Evolutionary conservation across 2,888 invertebrate species (phyloP).

Genomic region (Amiota communis): DNA sequence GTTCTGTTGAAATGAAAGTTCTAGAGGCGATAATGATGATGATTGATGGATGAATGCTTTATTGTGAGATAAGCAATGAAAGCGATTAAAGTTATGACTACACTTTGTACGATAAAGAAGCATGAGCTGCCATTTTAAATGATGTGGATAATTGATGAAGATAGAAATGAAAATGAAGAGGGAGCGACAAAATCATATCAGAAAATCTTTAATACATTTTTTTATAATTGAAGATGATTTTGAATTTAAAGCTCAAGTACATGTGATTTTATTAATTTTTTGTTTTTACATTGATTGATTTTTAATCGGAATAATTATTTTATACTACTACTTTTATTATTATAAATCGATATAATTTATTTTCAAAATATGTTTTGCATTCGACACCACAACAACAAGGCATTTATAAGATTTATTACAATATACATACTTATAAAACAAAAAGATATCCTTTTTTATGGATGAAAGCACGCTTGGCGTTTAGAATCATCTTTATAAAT

Average conservation of each 20-base stretch:
- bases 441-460: background rate
- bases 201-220: slow-evolving; percentile 8
- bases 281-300: slow-evolving; percentile 23
- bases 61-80: no score
- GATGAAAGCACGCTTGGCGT: slow-evolving; percentile 17
- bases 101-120: background rate
- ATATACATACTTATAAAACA: background rate
- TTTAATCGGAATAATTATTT: background rate
- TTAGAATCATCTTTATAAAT: background rate
- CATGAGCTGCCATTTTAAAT: slow-evolving; percentile 23
- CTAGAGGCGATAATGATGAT: slow-evolving; percentile 17
- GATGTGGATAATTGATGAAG: background rate
- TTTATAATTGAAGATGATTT: slow-evolving; percentile 8
- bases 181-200: slow-evolving; percentile 11
- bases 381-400: background rate
- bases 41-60: no score
- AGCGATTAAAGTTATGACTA: background rate
- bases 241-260: slow-evolving; percentile 27
- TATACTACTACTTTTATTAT: no score
- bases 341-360: background rate
- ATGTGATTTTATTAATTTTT: slow-evolving; percentile 24
- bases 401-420: background rate
- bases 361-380: background rate
- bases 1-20: slow-evolving; percentile 51
- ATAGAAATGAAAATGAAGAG: background rate